Evolutionary conservation across 2,797 vertebrate genomes (phyloP), one percentile per base, ranked within the genome.

Genomic region (Dendrocincla tyrannina): DNA sequence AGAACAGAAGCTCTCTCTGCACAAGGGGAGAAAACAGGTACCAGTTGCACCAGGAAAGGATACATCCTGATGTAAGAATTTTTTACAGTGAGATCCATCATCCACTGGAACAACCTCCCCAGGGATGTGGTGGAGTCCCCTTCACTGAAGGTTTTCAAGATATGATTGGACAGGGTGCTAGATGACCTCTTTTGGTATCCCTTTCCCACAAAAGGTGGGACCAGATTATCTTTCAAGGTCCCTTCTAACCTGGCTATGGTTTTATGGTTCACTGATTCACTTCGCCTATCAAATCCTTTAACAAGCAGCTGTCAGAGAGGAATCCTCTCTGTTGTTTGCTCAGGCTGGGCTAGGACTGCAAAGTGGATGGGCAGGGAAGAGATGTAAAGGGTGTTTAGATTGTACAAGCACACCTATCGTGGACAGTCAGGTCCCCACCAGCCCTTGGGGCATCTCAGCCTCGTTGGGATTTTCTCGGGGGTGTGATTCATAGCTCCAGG

Each of bases 401-500:
- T 56, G n/a, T 35, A 35, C 18, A 49, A n/a, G 64, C 35, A 63
- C 13, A 20, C 41, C 52, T 42, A 0, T 39, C 11, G 5, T 7
- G 2, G 41, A 25, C 52, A 83, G 41, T 20, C 52, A 66, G n/a
- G 25, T 47, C 10, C 23, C 28, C 63, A 41, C 6, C 60, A 64
- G 44, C 44, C 41, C 56, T 52, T 68, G 20, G 37, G 27, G 19
- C 28, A 22, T 27, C 46, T 86, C 69, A n/a, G 35, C 53, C 11
- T 83, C 9, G 0, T 0, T 22, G 17, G 37, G 58, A 39, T 95
- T 94, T 55, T 68, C 60, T 50, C 66, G 24, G 35, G 32, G 60
- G 9, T 1, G 0, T 35, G 49, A 70, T 46, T n/a, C 33, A 42
- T n/a, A 70, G 39, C 41, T 85, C 52, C 2, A 0, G 22, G 49